A percentile compares a stretch with the other conserved stretches of the same genome.
Evolutionary conservation across 1,140 invertebrate species (phyloP).

Genomic region (Heterodera schachtii): DNA sequence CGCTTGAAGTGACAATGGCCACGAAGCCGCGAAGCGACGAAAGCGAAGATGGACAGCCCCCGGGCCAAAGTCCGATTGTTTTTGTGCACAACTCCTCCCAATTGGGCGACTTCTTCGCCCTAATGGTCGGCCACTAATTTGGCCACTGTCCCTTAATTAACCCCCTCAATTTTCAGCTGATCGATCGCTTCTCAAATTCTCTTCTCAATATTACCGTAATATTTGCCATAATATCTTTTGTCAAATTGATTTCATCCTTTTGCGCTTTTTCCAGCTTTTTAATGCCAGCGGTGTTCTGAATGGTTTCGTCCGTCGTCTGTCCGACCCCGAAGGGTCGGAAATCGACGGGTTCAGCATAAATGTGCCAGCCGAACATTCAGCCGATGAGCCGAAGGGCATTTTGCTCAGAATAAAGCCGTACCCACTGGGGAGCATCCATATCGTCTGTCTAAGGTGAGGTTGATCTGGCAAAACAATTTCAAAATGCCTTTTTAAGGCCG

Average conservation of each 20-base stretch:
- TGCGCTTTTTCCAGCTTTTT: constrained; percentile 5
- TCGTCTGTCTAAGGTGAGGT: constrained; percentile 26
- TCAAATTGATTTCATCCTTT: no score
- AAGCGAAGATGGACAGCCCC: constrained; percentile 1
- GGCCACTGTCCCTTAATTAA: neutral
- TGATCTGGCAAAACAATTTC: neutral
- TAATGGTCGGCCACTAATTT: constrained; percentile 22
- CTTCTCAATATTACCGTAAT: constrained; percentile 49
- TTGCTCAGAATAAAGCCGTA: constrained; percentile 19
- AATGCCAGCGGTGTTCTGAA: constrained; percentile 32
- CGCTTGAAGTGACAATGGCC: constrained; percentile 42
- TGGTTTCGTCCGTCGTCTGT: constrained; percentile 30
- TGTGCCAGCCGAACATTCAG: constrained; percentile 23
- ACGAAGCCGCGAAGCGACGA: constrained; percentile 14
- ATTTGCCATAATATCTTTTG: neutral
- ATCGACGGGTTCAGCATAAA: constrained; percentile 40
- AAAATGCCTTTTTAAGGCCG: constrained; percentile 30
- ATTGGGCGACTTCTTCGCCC: constrained; percentile 43
- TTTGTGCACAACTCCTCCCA: constrained; percentile 54
- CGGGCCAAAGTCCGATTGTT: constrained; percentile 13
- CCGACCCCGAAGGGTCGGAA: constrained; percentile 19
- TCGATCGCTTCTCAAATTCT: constrained; percentile 53
- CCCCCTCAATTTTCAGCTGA: neutral
- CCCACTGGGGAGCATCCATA: constrained; percentile 24
- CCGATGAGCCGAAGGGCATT: constrained; percentile 14